Evolutionary conservation across 2,797 vertebrate species (phyloP), one percentile per base, ranked within the genome.

Genomic region (Macropodus opercularis): DNA sequence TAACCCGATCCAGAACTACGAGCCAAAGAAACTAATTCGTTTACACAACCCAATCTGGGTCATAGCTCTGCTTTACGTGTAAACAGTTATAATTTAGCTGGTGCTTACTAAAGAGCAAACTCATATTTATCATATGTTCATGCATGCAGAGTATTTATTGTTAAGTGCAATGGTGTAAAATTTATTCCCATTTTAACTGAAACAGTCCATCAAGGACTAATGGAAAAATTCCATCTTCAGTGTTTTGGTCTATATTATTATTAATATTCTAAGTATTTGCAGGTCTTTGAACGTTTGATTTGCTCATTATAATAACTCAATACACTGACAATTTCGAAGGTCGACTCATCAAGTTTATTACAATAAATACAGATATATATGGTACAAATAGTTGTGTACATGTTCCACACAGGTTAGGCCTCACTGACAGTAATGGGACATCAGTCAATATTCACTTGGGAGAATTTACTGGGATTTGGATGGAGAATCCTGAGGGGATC

Each of bases 331-430:
- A 7, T 15, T 3, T 31, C n/a, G 55, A 26, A 63, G 72, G 70
- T 69, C 70, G 85, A 59, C 73, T 78, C 36, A 21, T 70, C 54
- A 58, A 72, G 56, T 90, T 97, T 96, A 96, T 96, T 98, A 95
- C 94, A 99, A 98, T 98, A 99, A 99, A 98, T 98, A 99, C 95
- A 98, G 92, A 96, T 98, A 95, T 95, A 89, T 83, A 84, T 89
- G 93, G 93, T 87, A 92, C 87, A 91, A 89, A 86, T 81, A 65
- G 60, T 77, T 57, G 58, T 50, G 49, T 47, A 46, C 55, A 79
- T 69, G 68, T 60, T 75, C 67, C 70, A 70, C 61, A 77, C 50
- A 79, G 36, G 17, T 54, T 68, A 42, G 68, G 56, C 54, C 75
- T 80, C 79, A 80, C 55, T 52, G 74, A 73, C 66, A 66, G 54